Evolutionary conservation across 1,140 invertebrate species (phyloP), one percentile per base, ranked within the genome.

Genomic region (Paracyclopina nana): DNA sequence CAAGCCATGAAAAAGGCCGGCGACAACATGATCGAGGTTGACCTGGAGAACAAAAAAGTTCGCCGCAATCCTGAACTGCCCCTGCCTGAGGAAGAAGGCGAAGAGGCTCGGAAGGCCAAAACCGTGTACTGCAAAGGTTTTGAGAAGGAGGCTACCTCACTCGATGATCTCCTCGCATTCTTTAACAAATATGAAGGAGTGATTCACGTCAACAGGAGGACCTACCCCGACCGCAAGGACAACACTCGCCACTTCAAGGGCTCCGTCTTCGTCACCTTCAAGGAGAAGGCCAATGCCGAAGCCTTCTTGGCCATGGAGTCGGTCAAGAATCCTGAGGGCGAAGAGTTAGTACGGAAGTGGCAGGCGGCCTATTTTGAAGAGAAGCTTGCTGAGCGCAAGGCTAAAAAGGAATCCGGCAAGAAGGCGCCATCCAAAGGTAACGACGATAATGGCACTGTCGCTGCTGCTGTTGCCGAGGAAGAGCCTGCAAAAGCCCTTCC

Each of bases 71-170:
- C 74, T 0, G 73, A 78, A 14, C 69, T 75, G 55, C 81, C 84
- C 0, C 57, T 90, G 3, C 87, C 87, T 14, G 78, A 80, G 55
- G 76, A 80, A 60, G 78, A 81, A 58, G 80, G 84, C 53, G 78
- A 82, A 55, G n/a, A n/a, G n/a, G n/a, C n/a, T n/a, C 75, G 78
- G 31, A 74, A 76, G 57, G 80, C 86, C 57, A 76, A 79, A 50
- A 82, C 84, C 43, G 70, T 83, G 22, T 94, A 94, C 65, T 71
- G 76, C 20, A 92, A 92, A 72, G 83, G 83, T 38, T 92, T 94
- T 60, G 77, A 82, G 1, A 62, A 71, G 45, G 74, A 79, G 14
- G 63, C 66, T 0, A 54, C 56, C 0, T 68, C 66, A 6, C 69
- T 94, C 11, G 74, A 80, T 57, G 70, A 76, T 1, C 61, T 91